phyloP scores from a whole-genome alignment of 2,888 invertebrate species.

The Cremastinae sp. region DNA sequence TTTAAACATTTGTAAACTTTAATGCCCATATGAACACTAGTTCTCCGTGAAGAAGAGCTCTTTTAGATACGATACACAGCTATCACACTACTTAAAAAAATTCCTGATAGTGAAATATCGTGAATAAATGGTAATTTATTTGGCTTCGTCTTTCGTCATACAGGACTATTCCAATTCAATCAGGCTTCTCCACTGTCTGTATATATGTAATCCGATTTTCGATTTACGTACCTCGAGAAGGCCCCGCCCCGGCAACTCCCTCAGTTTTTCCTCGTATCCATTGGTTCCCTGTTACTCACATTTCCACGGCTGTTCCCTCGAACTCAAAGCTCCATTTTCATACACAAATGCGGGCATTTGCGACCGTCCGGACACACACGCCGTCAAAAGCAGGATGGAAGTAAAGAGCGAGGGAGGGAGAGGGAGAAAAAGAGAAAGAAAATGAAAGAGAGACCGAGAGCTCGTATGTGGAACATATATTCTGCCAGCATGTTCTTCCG shows the following conservation, averaged over 20 bases:
- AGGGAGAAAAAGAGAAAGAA: too few relatives aligned
- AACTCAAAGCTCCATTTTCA: slow-evolving; percentile 14
- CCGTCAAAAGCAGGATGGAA: neutral
- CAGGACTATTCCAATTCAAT: slow-evolving; percentile 59
- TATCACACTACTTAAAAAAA: too few relatives aligned
- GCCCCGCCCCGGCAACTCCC: slow-evolving; percentile 38
- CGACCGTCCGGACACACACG: neutral
- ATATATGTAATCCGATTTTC: slow-evolving; percentile 61
- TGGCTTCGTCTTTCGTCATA: slow-evolving; percentile 11
- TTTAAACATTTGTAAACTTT: too few relatives aligned
- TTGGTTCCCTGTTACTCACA: neutral
- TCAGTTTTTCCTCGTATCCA: slow-evolving; percentile 1
- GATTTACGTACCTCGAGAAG: slow-evolving; percentile 54
- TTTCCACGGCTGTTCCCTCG: slow-evolving; percentile 17
- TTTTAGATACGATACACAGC: too few relatives aligned
- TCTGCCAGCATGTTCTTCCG: slow-evolving; percentile 55
- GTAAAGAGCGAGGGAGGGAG: too few relatives aligned
- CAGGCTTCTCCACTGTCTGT: slow-evolving; percentile 54
- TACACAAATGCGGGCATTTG: neutral
- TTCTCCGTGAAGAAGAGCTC: too few relatives aligned
- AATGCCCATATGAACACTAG: too few relatives aligned
- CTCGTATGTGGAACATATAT: slow-evolving; percentile 37
- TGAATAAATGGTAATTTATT: too few relatives aligned
- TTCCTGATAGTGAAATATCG: too few relatives aligned
- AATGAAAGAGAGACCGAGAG: too few relatives aligned